Evolutionary conservation across 1,140 invertebrate species (phyloP), one percentile per base, ranked within the genome.

Genomic region (Bombus cullumanus): DNA sequence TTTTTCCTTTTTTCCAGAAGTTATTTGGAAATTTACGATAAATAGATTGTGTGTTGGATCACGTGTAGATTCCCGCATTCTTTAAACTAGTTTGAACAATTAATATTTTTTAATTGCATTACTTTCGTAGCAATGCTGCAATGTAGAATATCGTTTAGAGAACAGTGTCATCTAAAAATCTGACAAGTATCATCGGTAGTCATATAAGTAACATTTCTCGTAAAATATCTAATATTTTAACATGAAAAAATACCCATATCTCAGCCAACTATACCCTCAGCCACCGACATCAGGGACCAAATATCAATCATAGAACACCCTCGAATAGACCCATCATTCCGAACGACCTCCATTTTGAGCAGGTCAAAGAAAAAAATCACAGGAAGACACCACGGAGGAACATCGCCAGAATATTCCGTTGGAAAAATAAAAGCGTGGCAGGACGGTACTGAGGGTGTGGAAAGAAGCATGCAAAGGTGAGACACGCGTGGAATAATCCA

Each of bases 401-500:
- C 34, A 59, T 9, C 57, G 10, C 15, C 15, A 34, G 75, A 66
- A 69, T 79, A 57, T 62, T 31, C 39, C 66, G 41, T 34, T 22
- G 22, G 15, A 43, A 72, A 84, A 79, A 79, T 84, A 72, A 78
- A 2, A n/a, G 15, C 37, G 37, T 69, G 28, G 41, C 62, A n/a
- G 37, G 39, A n/a, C 15, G 37, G 25, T 2, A 31, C 1, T 4
- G 34, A 25, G n/a, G 3, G 2, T 13, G 47, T 3, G 39, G 37
- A 31, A 34, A 62, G 68, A 53, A 22, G 43, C 22, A 62, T 47
- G 64, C 64, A 62, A 71, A 75, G 80, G 47, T 59, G 34, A 53
- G 39, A 79, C 86, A 84, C 86, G 74, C 81, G 86, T 47, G 34
- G 82, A 87, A 87, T 87, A 87, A 87, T 87, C 86, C 82, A 13